A percentile compares a stretch with the other conserved stretches of the same genome.
phyloP scores from a whole-genome alignment of 2,888 invertebrate species.

The Myopa testacea region DNA sequence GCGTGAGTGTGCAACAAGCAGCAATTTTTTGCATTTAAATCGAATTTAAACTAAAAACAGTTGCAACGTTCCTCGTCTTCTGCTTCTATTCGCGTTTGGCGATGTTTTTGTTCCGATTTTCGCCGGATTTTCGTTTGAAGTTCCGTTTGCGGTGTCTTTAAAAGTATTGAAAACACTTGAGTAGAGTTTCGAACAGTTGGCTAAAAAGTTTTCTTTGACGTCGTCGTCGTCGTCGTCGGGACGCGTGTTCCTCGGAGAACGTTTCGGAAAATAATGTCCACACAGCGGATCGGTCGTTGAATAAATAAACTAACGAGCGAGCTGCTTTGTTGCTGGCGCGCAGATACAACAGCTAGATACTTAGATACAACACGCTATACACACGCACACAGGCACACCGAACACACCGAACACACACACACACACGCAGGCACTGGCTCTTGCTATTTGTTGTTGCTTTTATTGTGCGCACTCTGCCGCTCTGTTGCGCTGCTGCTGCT shows the following conservation, averaged over 20 bases:
- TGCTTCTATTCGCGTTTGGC: neutral
- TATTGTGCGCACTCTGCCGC: constrained; percentile 27
- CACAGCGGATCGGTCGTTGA: constrained; percentile 68
- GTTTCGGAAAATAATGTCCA: constrained; percentile 67
- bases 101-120: too few relatives aligned
- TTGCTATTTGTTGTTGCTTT: constrained; percentile 39
- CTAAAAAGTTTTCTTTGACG: constrained; percentile 9
- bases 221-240: neutral
- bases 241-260: constrained; percentile 57
- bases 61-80: neutral
- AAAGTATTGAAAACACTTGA: too few relatives aligned
- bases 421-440: constrained; percentile 7
- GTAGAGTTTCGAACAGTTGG: neutral
- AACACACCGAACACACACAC: neutral
- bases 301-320: constrained; percentile 64
- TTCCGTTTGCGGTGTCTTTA: too few relatives aligned
- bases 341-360: constrained; percentile 38
- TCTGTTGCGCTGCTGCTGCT: constrained; percentile 45
- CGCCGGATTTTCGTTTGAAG: too few relatives aligned
- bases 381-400: neutral
- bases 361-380: constrained; percentile 30
- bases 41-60: too few relatives aligned
- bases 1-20: too few relatives aligned
- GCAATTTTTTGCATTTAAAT: too few relatives aligned
- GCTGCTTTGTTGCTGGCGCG: constrained; percentile 10